phyloP scores from a whole-genome alignment of 2,797 vertebrate genomes.

The Heterohyrax brucei region DNA sequence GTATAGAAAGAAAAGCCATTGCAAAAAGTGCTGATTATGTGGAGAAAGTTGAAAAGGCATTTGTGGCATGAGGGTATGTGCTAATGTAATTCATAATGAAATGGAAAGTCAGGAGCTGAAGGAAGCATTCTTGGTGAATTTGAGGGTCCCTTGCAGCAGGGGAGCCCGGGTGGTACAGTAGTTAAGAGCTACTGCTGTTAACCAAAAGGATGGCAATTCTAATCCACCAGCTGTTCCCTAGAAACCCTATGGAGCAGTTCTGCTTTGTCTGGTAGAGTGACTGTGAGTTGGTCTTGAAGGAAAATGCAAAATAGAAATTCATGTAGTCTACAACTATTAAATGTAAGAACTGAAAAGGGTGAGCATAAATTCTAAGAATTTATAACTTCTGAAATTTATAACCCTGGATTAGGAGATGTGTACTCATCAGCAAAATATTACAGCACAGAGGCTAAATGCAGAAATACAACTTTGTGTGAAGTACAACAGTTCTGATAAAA shows the following conservation, averaged over 20 bases:
- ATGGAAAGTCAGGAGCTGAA: conserved; percentile 19
- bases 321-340: not conserved
- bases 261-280: no score
- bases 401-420: not conserved
- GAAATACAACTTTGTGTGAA: not conserved
- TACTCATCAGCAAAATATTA: not conserved
- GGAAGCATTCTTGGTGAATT: conserved; percentile 14
- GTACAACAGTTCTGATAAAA: not conserved
- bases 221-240: no score
- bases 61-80: not conserved
- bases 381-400: conserved; percentile 45
- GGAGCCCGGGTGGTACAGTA: no score
- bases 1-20: not conserved
- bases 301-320: not conserved
- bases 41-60: conserved; percentile 31
- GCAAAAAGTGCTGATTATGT: not conserved
- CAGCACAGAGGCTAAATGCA: not conserved
- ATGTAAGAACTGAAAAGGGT: conserved; percentile 27
- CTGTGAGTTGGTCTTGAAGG: no score
- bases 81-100: not conserved
- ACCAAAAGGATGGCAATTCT: no score
- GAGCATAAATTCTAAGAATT: conserved; percentile 13
- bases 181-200: no score
- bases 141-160: not conserved
- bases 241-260: no score